Evolutionary conservation across 2,888 invertebrate species (phyloP).

Genomic region (Cantharis nigra): DNA sequence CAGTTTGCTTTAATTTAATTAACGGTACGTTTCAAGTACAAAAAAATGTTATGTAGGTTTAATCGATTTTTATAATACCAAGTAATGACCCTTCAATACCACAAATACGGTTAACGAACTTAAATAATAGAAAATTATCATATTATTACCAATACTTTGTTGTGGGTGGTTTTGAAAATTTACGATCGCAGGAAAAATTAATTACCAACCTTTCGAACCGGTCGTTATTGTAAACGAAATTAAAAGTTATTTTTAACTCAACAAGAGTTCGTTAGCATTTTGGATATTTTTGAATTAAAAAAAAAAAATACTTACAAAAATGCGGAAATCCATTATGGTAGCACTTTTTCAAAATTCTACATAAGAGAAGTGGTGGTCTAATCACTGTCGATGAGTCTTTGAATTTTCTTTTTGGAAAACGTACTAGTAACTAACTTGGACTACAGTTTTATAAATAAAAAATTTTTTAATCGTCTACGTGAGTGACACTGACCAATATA

Average conservation of each 20-base stretch:
- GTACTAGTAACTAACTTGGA: not conserved
- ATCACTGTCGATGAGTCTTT: constrained; percentile 24
- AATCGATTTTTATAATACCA: not conserved
- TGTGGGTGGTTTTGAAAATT: not conserved
- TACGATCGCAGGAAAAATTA: not conserved
- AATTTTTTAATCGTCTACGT: constrained; percentile 29
- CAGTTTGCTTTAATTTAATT: not conserved
- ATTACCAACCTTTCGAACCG: not conserved
- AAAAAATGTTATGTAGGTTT: not conserved
- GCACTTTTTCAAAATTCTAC: not conserved
- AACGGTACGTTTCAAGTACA: not conserved
- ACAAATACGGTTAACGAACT: not conserved
- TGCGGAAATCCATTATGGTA: constrained; percentile 14
- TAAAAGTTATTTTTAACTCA: not conserved
- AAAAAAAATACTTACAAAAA: constrained; percentile 15
- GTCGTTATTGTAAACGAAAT: not conserved
- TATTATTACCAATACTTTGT: not conserved
- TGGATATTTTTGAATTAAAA: not conserved
- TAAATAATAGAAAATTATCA: not conserved
- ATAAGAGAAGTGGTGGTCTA: not conserved
- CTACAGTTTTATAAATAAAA: not conserved
- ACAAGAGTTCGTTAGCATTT: not conserved
- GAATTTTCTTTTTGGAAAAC: constrained; percentile 11
- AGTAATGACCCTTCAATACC: not conserved
- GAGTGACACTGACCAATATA: constrained; percentile 44